These are phyloP conservation scores for Napeogenes sylphis DNA, from an alignment of 2,888 invertebrate genomes.

Conservation along the genomic window DNA sequence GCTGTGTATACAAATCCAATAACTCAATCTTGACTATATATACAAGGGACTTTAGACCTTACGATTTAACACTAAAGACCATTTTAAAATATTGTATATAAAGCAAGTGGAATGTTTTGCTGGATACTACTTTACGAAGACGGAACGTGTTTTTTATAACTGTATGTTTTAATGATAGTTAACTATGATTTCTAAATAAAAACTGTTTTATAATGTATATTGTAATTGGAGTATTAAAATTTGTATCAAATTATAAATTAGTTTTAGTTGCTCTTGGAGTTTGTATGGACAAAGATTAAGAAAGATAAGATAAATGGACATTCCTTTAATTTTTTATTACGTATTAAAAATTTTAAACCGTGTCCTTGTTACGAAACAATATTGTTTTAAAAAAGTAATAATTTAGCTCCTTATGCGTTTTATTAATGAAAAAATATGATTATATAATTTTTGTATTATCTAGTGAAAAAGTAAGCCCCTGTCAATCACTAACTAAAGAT, in stretches of 20 bases:
- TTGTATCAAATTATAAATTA: too few relatives aligned
- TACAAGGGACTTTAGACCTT: constrained; percentile 38
- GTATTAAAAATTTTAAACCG: too few relatives aligned
- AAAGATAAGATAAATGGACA: too few relatives aligned
- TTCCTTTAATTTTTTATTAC: too few relatives aligned
- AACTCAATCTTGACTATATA: constrained; percentile 48
- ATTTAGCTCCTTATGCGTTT: too few relatives aligned
- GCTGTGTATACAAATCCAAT: constrained; percentile 38
- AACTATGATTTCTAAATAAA: constrained; percentile 22
- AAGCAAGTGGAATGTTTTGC: neutral
- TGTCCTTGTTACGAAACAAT: too few relatives aligned
- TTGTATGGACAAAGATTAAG: too few relatives aligned
- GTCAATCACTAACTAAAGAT: constrained; percentile 63
- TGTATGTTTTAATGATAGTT: constrained; percentile 23
- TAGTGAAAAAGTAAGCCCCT: constrained; percentile 36
- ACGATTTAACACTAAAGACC: neutral
- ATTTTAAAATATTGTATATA: constrained; percentile 1
- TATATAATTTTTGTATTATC: constrained; percentile 14
- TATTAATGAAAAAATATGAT: neutral
- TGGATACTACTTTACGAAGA: constrained; percentile 17
- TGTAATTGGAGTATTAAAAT: too few relatives aligned
- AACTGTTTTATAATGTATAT: neutral
- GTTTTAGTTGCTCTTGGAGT: too few relatives aligned
- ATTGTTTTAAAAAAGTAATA: too few relatives aligned
- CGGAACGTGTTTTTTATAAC: constrained; percentile 30